Evolutionary conservation across 2,888 invertebrate genomes (phyloP).

Genomic region (Zele albiditarsus): DNA sequence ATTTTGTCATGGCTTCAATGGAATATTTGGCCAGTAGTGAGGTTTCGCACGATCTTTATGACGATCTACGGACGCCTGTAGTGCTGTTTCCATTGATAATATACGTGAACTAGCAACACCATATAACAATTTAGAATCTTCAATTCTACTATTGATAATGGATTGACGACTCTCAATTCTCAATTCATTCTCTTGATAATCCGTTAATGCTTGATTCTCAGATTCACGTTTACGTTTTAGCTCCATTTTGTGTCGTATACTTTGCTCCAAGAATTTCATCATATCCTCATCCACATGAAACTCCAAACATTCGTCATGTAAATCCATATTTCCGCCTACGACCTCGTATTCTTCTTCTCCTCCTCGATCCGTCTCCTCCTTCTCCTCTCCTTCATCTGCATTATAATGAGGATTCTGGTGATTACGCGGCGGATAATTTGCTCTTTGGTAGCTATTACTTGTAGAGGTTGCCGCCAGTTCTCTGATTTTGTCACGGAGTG

Average conservation of each 20-base stretch:
- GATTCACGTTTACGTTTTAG: slow-evolving; percentile 61
- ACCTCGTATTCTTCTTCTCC: slow-evolving; percentile 51
- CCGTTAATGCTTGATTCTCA: slow-evolving; percentile 42
- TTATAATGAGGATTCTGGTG: slow-evolving; percentile 27
- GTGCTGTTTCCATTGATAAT: slow-evolving; percentile 82
- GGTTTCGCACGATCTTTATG: slow-evolving; percentile 78
- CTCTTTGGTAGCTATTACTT: background rate
- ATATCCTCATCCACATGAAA: slow-evolving; percentile 79
- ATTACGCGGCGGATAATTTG: slow-evolving; percentile 2
- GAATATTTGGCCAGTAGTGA: slow-evolving; percentile 83
- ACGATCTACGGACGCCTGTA: slow-evolving; percentile 80
- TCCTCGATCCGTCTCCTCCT: background rate
- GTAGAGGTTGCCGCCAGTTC: slow-evolving; percentile 41
- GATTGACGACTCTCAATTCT: slow-evolving; percentile 53
- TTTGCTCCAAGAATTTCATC: slow-evolving; percentile 77
- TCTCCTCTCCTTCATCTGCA: background rate
- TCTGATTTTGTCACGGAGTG: slow-evolving; percentile 57
- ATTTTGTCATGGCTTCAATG: slow-evolving; percentile 72
- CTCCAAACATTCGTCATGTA: slow-evolving; percentile 69
- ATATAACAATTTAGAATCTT: slow-evolving; percentile 76
- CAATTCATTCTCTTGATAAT: slow-evolving; percentile 42
- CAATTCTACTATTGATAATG: slow-evolving; percentile 66
- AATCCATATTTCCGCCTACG: slow-evolving; percentile 46
- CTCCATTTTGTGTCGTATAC: slow-evolving; percentile 75
- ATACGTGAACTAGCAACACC: slow-evolving; percentile 80